Evolutionary conservation across 2,797 vertebrate species (phyloP).

Genomic region (Clarias platycephalus): DNA sequence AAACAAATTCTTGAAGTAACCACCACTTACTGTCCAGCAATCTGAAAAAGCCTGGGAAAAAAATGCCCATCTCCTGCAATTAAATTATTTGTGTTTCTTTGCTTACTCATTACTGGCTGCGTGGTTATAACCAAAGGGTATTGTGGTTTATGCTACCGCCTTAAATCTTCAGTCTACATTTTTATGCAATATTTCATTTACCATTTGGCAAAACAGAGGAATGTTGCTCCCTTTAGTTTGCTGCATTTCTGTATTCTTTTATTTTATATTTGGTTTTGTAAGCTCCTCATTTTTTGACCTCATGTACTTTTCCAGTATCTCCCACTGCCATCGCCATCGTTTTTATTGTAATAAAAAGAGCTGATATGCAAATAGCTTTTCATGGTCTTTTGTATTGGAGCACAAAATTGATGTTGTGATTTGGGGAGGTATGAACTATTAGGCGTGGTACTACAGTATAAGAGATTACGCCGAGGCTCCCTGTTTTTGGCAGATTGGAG

Average conservation of each 20-base stretch:
- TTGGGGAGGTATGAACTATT: neutral
- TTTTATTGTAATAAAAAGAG: neutral
- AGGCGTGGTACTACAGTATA: neutral
- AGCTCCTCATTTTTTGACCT: neutral
- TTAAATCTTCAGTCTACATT: neutral
- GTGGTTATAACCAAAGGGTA: slow-evolving; percentile 10
- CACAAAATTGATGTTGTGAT: neutral
- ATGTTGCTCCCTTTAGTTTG: neutral
- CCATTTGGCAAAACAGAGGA: neutral
- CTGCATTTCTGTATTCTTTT: neutral
- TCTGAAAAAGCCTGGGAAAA: neutral
- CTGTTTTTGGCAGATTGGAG: neutral
- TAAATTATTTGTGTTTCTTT: slow-evolving; percentile 1
- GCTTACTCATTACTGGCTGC: neutral
- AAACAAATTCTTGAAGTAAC: neutral
- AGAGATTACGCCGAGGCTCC: neutral
- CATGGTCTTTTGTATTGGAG: neutral
- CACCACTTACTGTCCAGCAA: neutral
- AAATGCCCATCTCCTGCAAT: neutral
- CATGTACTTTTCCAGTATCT: slow-evolving; percentile 4
- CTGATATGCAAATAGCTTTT: neutral
- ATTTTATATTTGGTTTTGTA: neutral
- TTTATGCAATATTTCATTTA: neutral
- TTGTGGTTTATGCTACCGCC: neutral
- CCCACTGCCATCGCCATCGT: neutral